Percentiles rank a stretch among this genome's conserved stretches.
Conservation (phyloP, 2,113 vertebrate genomes). For the Oreochromis aureus region DNA sequence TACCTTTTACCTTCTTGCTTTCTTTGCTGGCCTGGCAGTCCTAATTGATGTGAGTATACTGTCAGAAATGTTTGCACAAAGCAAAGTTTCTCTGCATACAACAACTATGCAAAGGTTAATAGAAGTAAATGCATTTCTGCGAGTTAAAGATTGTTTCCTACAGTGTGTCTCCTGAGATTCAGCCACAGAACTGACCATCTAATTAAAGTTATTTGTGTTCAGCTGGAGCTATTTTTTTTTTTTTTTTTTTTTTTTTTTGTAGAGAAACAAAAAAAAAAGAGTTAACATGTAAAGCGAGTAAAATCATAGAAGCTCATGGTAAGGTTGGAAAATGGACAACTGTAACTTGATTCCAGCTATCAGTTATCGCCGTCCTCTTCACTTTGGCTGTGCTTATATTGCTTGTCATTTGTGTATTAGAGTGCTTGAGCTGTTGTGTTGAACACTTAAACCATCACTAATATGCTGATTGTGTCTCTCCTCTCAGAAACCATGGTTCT, state of each 20-base stretch:
- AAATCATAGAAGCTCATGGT: not conserved
- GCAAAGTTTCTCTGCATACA: not conserved
- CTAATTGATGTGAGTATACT: conserved; percentile 85
- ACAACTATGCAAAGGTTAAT: not conserved
- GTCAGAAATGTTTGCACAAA: not conserved
- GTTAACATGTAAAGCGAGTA: not conserved
- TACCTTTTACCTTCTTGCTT: conserved; percentile 95
- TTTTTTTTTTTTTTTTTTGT: too few relatives aligned
- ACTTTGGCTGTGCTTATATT: not conserved
- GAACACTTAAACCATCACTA: not conserved
- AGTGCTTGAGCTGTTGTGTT: not conserved
- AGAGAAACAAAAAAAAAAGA: not conserved
- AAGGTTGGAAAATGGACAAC: not conserved
- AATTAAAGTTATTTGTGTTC: not conserved
- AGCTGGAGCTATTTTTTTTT: not conserved
- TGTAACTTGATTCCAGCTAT: not conserved
- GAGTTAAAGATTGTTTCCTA: not conserved
- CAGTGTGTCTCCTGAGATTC: not conserved
- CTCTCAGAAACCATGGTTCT: conserved; percentile 91
- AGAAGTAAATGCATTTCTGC: not conserved
- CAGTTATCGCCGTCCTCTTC: not conserved
- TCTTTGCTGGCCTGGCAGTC: conserved; percentile 88
- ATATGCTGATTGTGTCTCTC: not conserved
- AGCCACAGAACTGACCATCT: not conserved
- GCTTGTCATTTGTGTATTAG: not conserved